Percentiles rank a stretch among this genome's conserved stretches.
phyloP scores from a whole-genome alignment of 2,113 vertebrate genomes.

The Festucalex cinctus region DNA sequence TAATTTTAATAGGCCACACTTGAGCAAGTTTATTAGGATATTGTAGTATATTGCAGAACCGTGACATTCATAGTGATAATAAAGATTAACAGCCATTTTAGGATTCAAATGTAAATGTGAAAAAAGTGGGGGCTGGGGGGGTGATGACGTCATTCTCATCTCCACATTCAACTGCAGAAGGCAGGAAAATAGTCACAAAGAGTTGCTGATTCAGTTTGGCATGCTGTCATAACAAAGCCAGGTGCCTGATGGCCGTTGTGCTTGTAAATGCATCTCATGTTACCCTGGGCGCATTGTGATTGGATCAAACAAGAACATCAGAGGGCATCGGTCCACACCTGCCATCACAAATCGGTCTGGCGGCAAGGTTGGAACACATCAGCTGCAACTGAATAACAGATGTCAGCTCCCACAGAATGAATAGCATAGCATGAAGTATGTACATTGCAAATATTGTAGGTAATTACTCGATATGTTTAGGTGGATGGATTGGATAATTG shows the following conservation, averaged over 20 bases:
- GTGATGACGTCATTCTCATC: background rate
- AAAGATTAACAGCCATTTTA: background rate
- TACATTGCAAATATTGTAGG: background rate
- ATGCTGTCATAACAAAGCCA: constrained; percentile 3
- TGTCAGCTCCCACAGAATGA: background rate
- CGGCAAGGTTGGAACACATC: background rate
- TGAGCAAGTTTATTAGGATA: background rate
- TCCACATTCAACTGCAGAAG: background rate
- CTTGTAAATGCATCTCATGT: background rate
- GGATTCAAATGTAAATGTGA: background rate
- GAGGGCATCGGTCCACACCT: constrained; percentile 3
- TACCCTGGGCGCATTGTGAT: background rate
- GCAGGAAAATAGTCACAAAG: background rate
- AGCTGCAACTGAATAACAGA: background rate
- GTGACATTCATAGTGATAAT: background rate
- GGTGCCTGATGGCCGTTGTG: background rate
- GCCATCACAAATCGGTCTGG: background rate
- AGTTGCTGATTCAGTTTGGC: background rate
- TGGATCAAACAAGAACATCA: background rate
- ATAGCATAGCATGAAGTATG: background rate
- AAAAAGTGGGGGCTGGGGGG: too few species aligned
- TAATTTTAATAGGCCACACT: background rate
- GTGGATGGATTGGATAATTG: background rate
- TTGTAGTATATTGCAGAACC: background rate
- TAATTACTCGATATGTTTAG: background rate